Conservation (phyloP, 1,140 invertebrate genomes). For the Cheumatopsyche charites region DNA sequence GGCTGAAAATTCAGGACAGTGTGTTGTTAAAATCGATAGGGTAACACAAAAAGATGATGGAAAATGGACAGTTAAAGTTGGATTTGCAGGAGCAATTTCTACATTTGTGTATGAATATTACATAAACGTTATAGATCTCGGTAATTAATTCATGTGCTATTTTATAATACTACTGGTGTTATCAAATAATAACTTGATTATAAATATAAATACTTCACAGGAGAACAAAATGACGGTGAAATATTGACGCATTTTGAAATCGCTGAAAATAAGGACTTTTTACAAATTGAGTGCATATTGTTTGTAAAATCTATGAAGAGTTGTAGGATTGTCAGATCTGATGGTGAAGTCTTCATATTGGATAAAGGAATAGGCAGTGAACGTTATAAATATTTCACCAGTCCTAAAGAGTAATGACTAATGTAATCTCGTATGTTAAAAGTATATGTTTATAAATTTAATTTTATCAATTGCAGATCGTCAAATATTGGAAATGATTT, state of each 20-base stretch:
- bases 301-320: constrained; percentile 24
- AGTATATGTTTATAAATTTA: no score
- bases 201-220: constrained; percentile 1
- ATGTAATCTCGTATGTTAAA: no score
- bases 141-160: constrained; percentile 4
- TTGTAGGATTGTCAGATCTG: constrained; percentile 37
- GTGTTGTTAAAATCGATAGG: constrained; percentile 10
- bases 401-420: constrained; percentile 13
- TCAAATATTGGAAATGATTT: constrained; percentile 13
- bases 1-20: constrained; percentile 20
- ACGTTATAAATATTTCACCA: constrained; percentile 26
- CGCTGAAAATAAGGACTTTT: constrained; percentile 1
- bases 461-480: neutral
- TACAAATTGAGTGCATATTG: constrained; percentile 33
- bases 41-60: constrained; percentile 28
- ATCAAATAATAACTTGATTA: neutral
- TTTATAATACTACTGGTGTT: neutral
- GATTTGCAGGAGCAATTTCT: constrained; percentile 29
- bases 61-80: constrained; percentile 35
- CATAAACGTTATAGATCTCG: constrained; percentile 28
- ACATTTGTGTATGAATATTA: constrained; percentile 30
- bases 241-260: constrained; percentile 1
- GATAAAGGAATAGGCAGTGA: constrained; percentile 32
- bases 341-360: constrained; percentile 35
- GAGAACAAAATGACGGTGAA: constrained; percentile 24